Conservation (phyloP, 2,797 vertebrate species). For the Galagoides demidoff region DNA sequence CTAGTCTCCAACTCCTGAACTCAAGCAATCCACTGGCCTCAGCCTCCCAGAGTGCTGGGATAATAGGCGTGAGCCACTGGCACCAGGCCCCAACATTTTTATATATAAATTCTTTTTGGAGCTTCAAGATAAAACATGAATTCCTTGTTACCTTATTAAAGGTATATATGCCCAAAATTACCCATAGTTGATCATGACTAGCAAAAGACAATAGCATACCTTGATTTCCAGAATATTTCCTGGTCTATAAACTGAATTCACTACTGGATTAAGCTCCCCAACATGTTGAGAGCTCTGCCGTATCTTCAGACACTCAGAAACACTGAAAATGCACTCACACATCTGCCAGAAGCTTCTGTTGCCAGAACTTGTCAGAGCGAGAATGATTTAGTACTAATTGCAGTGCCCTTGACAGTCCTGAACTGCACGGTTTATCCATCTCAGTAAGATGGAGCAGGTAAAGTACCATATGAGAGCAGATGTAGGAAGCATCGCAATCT, state of each 20-base stretch:
- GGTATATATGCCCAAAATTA: neutral
- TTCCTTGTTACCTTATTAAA: neutral
- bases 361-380: conserved; percentile 47
- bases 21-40: too few relatives aligned
- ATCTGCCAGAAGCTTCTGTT: conserved; percentile 68
- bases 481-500: conserved; percentile 36
- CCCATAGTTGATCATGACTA: neutral
- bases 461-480: neutral
- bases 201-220: neutral
- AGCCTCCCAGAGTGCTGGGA: too few relatives aligned
- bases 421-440: conserved; percentile 71
- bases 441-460: conserved; percentile 49
- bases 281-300: neutral
- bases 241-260: conserved; percentile 26
- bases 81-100: neutral
- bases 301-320: neutral
- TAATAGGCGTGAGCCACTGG: too few relatives aligned
- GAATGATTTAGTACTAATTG: conserved; percentile 78
- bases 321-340: conserved; percentile 31
- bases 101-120: neutral
- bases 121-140: neutral
- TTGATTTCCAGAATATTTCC: conserved; percentile 9
- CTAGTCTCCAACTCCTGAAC: too few relatives aligned
- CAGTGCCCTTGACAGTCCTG: conserved; percentile 71
- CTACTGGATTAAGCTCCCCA: neutral